Evolutionary conservation across 2,797 vertebrate genomes (phyloP), one percentile per base, ranked within the genome.

Genomic region (Leptodactylus fallax): DNA sequence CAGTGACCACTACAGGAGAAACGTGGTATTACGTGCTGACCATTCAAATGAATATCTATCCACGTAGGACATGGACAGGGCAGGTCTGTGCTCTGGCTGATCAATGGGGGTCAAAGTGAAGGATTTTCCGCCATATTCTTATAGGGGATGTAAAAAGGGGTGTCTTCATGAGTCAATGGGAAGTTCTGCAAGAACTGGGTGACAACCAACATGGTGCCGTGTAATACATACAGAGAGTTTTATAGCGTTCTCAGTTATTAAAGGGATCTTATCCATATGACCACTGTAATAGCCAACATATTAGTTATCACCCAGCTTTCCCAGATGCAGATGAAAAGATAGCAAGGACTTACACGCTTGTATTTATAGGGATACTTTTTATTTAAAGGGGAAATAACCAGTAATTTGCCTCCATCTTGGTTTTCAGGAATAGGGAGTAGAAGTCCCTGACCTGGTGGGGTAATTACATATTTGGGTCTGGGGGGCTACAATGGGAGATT

Each of bases 381-480:
- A 36, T 36, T 36, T 36, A n/a, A n/a, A n/a, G n/a, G n/a, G n/a
- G n/a, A n/a, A n/a, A n/a, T n/a, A n/a, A n/a, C n/a, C 36, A 36
- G 36, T 36, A 36, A 36, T 36, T 36, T 36, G 36, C 60, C 60
- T 10, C 60, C 60, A 11, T 63, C 7, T 21, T 9, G 60, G 23
- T 67, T 74, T 87, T 36, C 23, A 47, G 69, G 79, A 78, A 63
- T 53, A 58, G 21, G 53, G 51, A 36, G 10, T 25, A 79, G 65
- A 36, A 85, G 65, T 7, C 77, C 17, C 16, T 80, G 76, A 81
- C 87, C 82, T 61, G 13, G 7, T 74, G 51, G 51, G 56, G 45
- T 36, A 36, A 36, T 36, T 36, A 36, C 4, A 65, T 63, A 80
- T 63, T 25, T 17, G n/a, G n/a, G 63, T 74, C 36, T 11, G 45